Evolutionary conservation across 2,797 vertebrate genomes (phyloP).

Genomic region (Tachyglossus aculeatus): DNA sequence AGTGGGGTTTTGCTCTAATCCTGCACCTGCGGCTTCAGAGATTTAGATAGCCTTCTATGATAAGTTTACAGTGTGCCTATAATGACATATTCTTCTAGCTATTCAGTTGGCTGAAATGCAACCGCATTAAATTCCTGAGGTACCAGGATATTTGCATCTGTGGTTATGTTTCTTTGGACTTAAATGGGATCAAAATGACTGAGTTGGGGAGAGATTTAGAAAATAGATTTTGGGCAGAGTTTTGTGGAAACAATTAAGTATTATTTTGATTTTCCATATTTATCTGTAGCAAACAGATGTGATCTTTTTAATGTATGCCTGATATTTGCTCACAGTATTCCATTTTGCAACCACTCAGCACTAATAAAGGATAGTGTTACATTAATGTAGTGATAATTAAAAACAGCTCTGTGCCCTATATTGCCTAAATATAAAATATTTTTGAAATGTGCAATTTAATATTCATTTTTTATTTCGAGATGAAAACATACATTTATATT

Average conservation of each 20-base stretch:
- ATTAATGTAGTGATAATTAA: constrained; percentile 74
- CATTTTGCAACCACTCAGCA: constrained; percentile 74
- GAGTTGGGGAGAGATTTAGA: constrained; percentile 76
- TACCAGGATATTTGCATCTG: constrained; percentile 77
- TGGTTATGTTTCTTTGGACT: constrained; percentile 75
- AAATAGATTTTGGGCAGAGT: constrained; percentile 79
- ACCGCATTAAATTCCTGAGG: constrained; percentile 73
- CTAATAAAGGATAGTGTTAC: constrained; percentile 78
- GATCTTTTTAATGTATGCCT: constrained; percentile 77
- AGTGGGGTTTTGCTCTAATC: constrained; percentile 75
- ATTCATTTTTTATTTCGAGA: too few species aligned
- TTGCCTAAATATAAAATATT: constrained; percentile 64
- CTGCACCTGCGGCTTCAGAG: constrained; percentile 79
- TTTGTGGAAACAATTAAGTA: constrained; percentile 75
- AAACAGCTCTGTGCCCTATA: constrained; percentile 68
- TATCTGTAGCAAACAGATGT: constrained; percentile 81
- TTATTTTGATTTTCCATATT: constrained; percentile 77
- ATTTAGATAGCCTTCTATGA: constrained; percentile 70
- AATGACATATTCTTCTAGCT: constrained; percentile 75
- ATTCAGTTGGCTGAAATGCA: constrained; percentile 71
- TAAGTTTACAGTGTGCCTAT: constrained; percentile 69
- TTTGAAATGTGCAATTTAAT: too few species aligned
- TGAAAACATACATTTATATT: too few species aligned
- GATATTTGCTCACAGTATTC: constrained; percentile 79
- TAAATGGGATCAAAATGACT: constrained; percentile 80